Base-by-base conservation (phyloP, 2,888 invertebrate genomes). In the Apamea anceps region DNA sequence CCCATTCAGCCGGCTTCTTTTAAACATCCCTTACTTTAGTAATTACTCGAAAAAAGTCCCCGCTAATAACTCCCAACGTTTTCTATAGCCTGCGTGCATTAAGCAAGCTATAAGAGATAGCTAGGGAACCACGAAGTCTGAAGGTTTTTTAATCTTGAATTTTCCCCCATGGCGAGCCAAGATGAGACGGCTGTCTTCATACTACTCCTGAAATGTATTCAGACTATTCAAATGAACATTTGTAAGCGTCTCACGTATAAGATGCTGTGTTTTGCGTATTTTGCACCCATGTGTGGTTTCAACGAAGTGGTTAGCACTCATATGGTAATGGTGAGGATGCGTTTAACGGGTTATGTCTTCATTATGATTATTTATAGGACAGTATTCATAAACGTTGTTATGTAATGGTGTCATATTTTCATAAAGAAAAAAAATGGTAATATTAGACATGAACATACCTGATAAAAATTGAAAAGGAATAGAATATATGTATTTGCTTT, bases 141-240 rank as follows among this genome's bases (percentile, higher is more conserved):
- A 70, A 83, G 81, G 82, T 87, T 94, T 94, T 77, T 94, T 94
- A 94, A 94, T 95, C 94, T 93, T 87, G 85, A 86, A 88, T 91
- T 91, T 91, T 91, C 90, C 89, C 57, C 89, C 80, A 81, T 90
- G 89, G 92, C 91, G 90, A 88, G 88, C 85, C 25, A 62, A 91
- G 89, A 86, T 85, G 88, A 86, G 87, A 80, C 84, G 84, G 81
- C 84, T 87, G 89, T 90, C 91, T 92, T 93, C 92, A 94, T 93
- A 90, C 92, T 90, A 91, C 87, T 88, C 77, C 81, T 86, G 82
- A 83, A 86, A 86, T 81, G 87, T 77, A 82, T 86, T 86, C 89
- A 87, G 79, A 75, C 70, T 75, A 79, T 85, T 85, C 85, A 86
- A 75, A 79, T 62, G 82, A 71, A 80, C 77, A 81, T 87, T 90